Evolutionary conservation across 2,888 invertebrate genomes (phyloP).

Genomic region (Clitarchus hookeri): DNA sequence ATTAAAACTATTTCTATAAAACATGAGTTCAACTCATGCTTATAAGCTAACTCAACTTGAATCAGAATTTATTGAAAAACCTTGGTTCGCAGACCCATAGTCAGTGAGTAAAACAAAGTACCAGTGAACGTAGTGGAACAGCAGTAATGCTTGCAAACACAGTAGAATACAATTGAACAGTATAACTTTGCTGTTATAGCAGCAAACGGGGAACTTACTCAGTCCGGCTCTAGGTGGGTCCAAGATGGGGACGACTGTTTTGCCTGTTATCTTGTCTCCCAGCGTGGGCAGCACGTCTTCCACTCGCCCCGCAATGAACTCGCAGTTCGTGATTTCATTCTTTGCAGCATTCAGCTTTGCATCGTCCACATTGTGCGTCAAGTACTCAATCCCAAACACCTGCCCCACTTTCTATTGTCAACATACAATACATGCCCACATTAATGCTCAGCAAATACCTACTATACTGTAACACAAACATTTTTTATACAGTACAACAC

Average conservation of each 20-base stretch:
- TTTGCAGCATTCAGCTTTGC: constrained; percentile 60
- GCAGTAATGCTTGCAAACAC: too few species aligned
- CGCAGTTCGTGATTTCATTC: constrained; percentile 58
- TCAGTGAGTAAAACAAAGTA: too few species aligned
- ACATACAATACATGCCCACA: constrained; percentile 22
- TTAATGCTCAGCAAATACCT: background rate
- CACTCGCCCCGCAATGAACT: constrained; percentile 62
- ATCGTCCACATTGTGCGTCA: constrained; percentile 60
- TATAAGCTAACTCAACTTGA: too few species aligned
- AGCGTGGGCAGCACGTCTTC: constrained; percentile 59
- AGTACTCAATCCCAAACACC: constrained; percentile 64
- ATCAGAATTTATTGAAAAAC: too few species aligned
- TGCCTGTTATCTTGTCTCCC: constrained; percentile 47
- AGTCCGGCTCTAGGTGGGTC: constrained; percentile 66
- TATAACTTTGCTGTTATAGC: too few species aligned
- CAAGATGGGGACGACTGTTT: constrained; percentile 59
- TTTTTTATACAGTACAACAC: background rate
- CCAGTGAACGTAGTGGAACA: too few species aligned
- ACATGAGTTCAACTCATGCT: too few species aligned
- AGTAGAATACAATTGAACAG: too few species aligned
- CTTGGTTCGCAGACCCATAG: too few species aligned
- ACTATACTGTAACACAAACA: background rate
- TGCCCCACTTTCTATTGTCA: constrained; percentile 46
- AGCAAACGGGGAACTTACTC: constrained; percentile 46
- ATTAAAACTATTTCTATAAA: too few species aligned